phyloP scores from a whole-genome alignment of 2,113 vertebrate genomes.

The Carettochelys insculpta region DNA sequence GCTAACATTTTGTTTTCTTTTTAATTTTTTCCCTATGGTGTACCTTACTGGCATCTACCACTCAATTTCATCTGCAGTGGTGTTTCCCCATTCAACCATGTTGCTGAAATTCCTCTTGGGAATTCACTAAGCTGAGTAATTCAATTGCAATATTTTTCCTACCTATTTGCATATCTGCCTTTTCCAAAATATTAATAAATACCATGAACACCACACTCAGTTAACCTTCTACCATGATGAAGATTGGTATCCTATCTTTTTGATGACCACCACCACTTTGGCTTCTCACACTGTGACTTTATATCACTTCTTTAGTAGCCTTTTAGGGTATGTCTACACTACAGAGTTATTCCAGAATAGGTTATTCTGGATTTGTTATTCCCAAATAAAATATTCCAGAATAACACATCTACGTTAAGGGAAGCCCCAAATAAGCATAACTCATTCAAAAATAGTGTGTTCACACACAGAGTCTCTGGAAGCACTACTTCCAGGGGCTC shows the following conservation, averaged over 20 bases:
- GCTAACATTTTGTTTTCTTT: neutral
- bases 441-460: too few species aligned
- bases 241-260: accelerated
- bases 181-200: neutral
- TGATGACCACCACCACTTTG: neutral
- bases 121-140: neutral
- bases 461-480: too few species aligned
- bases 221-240: neutral
- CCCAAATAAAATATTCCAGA: too few species aligned
- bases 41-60: neutral
- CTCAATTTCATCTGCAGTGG: neutral
- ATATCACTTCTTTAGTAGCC: neutral
- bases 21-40: neutral
- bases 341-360: too few species aligned
- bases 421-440: too few species aligned
- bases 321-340: too few species aligned
- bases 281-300: neutral
- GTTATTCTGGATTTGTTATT: too few species aligned
- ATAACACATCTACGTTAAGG: too few species aligned
- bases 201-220: neutral
- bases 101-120: neutral
- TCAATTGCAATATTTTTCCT: neutral
- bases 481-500: too few species aligned
- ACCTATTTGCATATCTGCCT: neutral
- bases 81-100: neutral